Percentiles rank a stretch among this genome's conserved stretches.
Evolutionary conservation across 1,140 invertebrate species (phyloP).

Genomic region (Drosophila sturtevanti): DNA sequence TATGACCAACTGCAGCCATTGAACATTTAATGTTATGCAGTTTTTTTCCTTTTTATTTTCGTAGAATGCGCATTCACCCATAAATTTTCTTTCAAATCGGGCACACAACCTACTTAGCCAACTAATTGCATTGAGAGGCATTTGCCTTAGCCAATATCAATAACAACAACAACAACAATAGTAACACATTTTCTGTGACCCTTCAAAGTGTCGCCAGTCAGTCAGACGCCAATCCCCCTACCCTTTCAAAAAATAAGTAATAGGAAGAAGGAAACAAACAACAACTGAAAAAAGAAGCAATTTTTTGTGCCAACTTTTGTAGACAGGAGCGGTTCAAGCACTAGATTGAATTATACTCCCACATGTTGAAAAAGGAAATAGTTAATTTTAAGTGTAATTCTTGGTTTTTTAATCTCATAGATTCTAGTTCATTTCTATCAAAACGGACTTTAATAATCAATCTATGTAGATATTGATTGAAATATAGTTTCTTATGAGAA

Average conservation of each 20-base stretch:
- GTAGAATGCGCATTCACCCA: slow-evolving; percentile 20
- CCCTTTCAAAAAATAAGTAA: neutral
- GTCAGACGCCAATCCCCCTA: slow-evolving; percentile 27
- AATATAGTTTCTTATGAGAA: no score
- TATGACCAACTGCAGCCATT: slow-evolving; percentile 56
- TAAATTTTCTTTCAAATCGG: slow-evolving; percentile 45
- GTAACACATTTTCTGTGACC: neutral
- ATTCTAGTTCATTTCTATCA: no score
- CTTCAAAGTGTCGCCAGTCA: slow-evolving; percentile 34
- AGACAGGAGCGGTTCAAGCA: neutral
- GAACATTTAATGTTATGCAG: slow-evolving; percentile 73
- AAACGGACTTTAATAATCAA: no score
- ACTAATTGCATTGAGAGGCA: neutral
- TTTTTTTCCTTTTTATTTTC: neutral
- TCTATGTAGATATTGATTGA: no score
- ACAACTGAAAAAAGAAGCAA: neutral
- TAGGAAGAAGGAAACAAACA: slow-evolving; percentile 3
- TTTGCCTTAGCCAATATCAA: slow-evolving; percentile 3
- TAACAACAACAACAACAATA: neutral
- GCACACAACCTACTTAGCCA: slow-evolving; percentile 14
- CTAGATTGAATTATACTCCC: neutral
- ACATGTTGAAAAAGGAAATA: neutral
- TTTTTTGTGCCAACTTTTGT: neutral
- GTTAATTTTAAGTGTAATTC: no score
- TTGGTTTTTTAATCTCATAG: no score